Percentiles rank a stretch among this genome's conserved stretches.
Evolutionary conservation across 2,113 vertebrate genomes (phyloP).

Genomic region (Arenaria interpres): DNA sequence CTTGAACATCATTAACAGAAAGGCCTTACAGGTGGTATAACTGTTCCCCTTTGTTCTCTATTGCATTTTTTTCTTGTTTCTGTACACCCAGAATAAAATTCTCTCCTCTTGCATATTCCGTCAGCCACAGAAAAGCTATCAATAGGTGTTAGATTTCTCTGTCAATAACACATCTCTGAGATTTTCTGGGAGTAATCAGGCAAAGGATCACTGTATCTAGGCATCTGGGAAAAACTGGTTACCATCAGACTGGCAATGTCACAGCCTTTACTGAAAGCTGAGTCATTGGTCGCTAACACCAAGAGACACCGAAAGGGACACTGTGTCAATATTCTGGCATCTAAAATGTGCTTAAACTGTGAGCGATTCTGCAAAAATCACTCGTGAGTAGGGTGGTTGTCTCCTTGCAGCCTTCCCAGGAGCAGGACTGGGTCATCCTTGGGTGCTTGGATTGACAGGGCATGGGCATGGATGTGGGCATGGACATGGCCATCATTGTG

Average conservation of each 20-base stretch:
- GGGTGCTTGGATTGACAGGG: neutral
- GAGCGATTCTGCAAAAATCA: neutral
- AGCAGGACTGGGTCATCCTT: neutral
- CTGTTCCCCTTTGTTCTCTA: neutral
- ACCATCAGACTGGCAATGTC: neutral
- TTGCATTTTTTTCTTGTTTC: neutral
- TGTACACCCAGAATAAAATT: neutral
- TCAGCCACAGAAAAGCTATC: neutral
- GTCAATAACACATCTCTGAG: neutral
- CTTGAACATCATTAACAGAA: neutral
- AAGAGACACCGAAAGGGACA: neutral
- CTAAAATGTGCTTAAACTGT: neutral
- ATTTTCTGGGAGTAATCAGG: neutral
- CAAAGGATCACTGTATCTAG: neutral
- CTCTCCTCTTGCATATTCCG: neutral
- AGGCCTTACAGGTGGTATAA: neutral
- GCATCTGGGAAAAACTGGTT: neutral
- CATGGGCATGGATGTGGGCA: too few relatives aligned
- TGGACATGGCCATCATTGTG: neutral
- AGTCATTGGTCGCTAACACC: neutral
- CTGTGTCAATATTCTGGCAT: neutral
- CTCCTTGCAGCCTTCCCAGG: neutral
- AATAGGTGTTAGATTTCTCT: neutral
- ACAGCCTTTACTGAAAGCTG: neutral
- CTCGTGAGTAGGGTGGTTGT: fast-evolving